Base-by-base conservation (phyloP, 2,888 invertebrate species). In the Synergus umbraculus region DNA sequence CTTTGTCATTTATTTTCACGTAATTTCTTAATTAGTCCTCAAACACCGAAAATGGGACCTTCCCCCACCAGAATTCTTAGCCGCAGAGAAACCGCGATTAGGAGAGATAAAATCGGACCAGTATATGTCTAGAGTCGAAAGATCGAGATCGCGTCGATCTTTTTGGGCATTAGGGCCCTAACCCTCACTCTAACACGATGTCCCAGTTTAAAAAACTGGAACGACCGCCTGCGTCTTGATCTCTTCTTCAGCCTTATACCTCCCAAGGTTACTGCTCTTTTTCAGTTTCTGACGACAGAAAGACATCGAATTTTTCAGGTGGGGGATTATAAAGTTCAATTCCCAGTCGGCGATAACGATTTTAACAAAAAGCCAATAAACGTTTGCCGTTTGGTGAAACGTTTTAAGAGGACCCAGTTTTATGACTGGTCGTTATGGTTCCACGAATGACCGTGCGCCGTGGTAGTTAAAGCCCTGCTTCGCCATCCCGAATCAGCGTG, bases 81-180 rank as follows among this genome's bases (percentile, higher is more conserved):
- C 73, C 54, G 37, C 49, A n/a, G 29, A 69, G 73, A 73, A 73
- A 37, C 73, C 73, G 54, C 73, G 73, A 49, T 73, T 54, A 73
- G 73, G 29, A 37, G 37, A 73, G 73, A 73, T 73, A 73, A 54
- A 49, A 73, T 73, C 73, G 73, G 49, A 73, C 73, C 49, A 73
- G 73, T 73, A 73, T 66, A 66, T 29, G 54, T 73, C 73, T 37
- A 37, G 54, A 65, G 60, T 4, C 10, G 4, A 60, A 41, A 65
- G 65, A 46, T 69, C 46, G 46, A 29, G 67, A 69, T 73, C 73
- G 37, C 29, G 4, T 3, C n/a, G 37, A 54, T 54, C 49, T 69
- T 69, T 73, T 73, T 67, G 67, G 46, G 49, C 49, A 49, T 73
- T 73, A 73, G 49, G 69, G 37, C 13, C 49, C 73, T 69, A 49